These are phyloP conservation scores for Prenolepis imparis DNA, from an alignment of 2,888 invertebrate genomes.

Conservation along the genomic window DNA sequence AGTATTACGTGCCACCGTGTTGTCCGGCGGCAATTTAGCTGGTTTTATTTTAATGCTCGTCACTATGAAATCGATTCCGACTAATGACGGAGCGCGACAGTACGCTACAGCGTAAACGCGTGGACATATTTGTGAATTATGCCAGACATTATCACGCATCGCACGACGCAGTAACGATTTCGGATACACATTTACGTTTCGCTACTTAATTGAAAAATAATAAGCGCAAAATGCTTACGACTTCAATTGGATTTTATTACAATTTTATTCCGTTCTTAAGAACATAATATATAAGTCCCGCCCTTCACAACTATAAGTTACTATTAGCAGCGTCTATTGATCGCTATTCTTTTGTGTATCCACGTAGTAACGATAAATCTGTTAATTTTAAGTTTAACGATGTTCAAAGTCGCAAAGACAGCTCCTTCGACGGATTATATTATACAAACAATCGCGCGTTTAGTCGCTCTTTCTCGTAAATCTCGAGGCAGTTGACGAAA, in stretches of 20 bases:
- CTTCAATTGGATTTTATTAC: neutral
- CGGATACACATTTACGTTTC: slow-evolving; percentile 16
- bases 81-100: slow-evolving; percentile 33
- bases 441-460: slow-evolving; percentile 47
- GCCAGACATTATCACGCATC: neutral
- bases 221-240: neutral
- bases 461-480: slow-evolving; percentile 49
- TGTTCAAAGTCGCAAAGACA: slow-evolving; percentile 44
- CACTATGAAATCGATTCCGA: slow-evolving; percentile 50
- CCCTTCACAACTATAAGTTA: neutral
- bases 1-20: slow-evolving; percentile 61
- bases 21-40: slow-evolving; percentile 38
- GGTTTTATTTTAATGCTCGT: slow-evolving; percentile 43
- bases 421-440: slow-evolving; percentile 46
- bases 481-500: slow-evolving; percentile 32
- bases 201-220: slow-evolving; percentile 34
- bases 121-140: slow-evolving; percentile 39
- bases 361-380: slow-evolving; percentile 37
- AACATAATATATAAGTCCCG: neutral
- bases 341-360: slow-evolving; percentile 30
- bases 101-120: neutral
- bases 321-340: slow-evolving; percentile 23
- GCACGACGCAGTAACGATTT: neutral
- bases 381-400: slow-evolving; percentile 51
- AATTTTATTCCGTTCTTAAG: neutral